Evolutionary conservation across 2,113 vertebrate species (phyloP).

Genomic region (Anolis carolinensis): DNA sequence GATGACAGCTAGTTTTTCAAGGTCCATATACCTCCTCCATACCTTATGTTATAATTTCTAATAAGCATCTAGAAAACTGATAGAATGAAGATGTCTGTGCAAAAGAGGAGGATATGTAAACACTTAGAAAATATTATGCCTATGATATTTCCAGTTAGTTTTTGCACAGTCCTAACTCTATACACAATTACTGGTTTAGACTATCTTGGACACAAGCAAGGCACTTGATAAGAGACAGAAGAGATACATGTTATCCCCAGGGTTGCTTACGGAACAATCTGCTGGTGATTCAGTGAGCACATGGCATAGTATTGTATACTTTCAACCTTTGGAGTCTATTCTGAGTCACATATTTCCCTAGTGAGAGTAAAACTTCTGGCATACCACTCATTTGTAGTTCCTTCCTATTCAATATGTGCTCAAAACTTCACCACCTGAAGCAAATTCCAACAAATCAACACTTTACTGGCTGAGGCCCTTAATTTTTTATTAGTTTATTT

Average conservation of each 20-base stretch:
- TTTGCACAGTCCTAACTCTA: not conserved
- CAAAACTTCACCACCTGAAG: not conserved
- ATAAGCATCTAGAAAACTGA: slow-evolving; percentile 32
- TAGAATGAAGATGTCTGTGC: slow-evolving; percentile 4
- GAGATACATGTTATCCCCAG: not conserved
- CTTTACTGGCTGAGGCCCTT: not conserved
- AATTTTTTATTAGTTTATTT: not conserved
- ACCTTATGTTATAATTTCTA: slow-evolving; percentile 20
- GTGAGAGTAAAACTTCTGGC: not conserved
- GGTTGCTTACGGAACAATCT: not conserved
- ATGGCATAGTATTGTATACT: not conserved
- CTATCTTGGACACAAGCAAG: not conserved
- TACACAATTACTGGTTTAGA: not conserved
- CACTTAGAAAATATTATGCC: not conserved
- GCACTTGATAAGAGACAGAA: not conserved
- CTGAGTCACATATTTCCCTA: not conserved
- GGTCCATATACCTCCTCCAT: slow-evolving; percentile 2
- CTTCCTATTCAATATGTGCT: not conserved
- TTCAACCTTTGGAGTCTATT: not conserved
- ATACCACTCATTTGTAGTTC: not conserved
- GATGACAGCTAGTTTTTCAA: slow-evolving; percentile 34
- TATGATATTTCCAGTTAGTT: not conserved
- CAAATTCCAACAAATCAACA: not conserved
- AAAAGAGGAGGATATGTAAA: not conserved
- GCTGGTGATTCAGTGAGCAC: not conserved